Percentiles rank a stretch among this genome's conserved stretches.
Conservation (phyloP, 2,113 vertebrate species). For the Eclectus roratus region DNA sequence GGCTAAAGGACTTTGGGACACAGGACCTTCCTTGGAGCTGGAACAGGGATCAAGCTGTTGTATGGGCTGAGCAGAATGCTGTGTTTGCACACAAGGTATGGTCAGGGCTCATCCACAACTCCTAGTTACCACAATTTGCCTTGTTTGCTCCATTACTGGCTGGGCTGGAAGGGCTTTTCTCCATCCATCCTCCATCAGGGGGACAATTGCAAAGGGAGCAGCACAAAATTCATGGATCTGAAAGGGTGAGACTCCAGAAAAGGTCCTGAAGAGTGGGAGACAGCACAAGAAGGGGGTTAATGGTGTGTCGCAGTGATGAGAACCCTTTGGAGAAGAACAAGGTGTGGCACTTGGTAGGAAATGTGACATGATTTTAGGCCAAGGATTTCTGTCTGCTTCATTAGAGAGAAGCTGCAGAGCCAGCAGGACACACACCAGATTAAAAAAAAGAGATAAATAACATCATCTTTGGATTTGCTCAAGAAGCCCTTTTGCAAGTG, state of each 20-base stretch:
- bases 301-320: background rate
- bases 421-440: background rate
- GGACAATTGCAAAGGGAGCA: background rate
- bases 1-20: background rate
- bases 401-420: background rate
- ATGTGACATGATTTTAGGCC: background rate
- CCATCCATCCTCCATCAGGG: background rate
- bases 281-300: background rate
- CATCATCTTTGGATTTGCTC: background rate
- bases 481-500: background rate
- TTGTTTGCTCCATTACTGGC: background rate
- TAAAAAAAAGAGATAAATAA: background rate
- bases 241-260: background rate
- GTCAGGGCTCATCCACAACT: background rate
- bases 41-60: background rate
- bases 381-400: background rate
- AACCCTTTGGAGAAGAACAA: background rate
- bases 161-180: background rate
- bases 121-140: background rate
- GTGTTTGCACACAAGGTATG: background rate
- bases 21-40: background rate
- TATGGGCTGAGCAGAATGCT: background rate
- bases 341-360: background rate
- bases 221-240: background rate
- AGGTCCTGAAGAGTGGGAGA: background rate